A percentile compares a stretch with the other conserved stretches of the same genome.
Evolutionary conservation across 2,797 vertebrate genomes (phyloP).

Genomic region (Trachops cirrhosus): DNA sequence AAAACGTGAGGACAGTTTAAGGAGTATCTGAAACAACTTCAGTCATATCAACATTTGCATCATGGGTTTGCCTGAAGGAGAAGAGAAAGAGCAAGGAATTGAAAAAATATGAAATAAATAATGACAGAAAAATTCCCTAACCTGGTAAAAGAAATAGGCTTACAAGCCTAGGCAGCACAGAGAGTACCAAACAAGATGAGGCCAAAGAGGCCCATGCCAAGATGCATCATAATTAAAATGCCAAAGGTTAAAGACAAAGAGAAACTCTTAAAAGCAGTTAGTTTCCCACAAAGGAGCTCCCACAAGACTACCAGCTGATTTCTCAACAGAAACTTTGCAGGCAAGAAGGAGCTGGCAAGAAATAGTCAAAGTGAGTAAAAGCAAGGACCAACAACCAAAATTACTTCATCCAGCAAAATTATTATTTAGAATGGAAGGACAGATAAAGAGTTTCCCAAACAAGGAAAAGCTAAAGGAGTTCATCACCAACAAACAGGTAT

Average conservation of each 20-base stretch:
- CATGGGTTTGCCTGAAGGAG: not conserved
- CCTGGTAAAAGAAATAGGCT: not conserved
- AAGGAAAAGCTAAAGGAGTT: not conserved
- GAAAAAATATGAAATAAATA: not conserved
- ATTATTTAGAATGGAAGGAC: not conserved
- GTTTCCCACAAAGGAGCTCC: not conserved
- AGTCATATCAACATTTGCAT: not conserved
- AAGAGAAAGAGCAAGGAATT: not conserved
- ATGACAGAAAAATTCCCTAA: not conserved
- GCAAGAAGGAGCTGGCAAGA: not conserved
- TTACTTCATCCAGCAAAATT: not conserved
- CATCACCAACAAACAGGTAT: not conserved
- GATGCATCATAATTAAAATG: not conserved
- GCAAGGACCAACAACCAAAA: not conserved
- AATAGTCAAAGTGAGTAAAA: not conserved
- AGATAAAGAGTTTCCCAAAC: not conserved
- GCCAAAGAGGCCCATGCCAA: not conserved
- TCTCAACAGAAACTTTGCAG: not conserved
- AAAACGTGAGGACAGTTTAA: not conserved
- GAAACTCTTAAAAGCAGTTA: not conserved
- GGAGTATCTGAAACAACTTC: not conserved
- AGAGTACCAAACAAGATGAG: not conserved
- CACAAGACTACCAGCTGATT: not conserved
- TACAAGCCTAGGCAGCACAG: too few species aligned
- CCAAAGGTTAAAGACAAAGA: not conserved